A percentile compares a stretch with the other conserved stretches of the same genome.
Conservation (phyloP, 2,888 invertebrate species). For the Prenolepis imparis region DNA sequence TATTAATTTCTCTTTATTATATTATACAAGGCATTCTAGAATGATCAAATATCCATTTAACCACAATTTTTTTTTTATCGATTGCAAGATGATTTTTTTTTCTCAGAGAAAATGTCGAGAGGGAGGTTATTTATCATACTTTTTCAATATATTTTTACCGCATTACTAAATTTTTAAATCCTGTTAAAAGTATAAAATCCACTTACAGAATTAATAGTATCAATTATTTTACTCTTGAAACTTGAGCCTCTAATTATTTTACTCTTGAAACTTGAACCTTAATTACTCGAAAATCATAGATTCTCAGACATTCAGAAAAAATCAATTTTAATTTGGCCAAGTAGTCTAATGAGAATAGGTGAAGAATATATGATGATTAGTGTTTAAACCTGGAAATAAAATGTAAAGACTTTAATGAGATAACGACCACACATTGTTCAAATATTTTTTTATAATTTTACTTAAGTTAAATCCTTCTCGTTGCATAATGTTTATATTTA, state of each 20-base stretch:
- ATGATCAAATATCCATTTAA: neutral
- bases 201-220: neutral
- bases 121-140: neutral
- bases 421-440: neutral
- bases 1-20: neutral
- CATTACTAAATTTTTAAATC: neutral
- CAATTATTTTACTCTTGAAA: neutral
- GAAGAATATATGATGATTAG: neutral
- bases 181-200: neutral
- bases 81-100: neutral
- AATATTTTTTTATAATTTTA: neutral
- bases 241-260: neutral
- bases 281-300: neutral
- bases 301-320: neutral
- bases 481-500: neutral
- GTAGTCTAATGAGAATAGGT: neutral
- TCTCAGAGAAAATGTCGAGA: neutral
- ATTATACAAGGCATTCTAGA: neutral
- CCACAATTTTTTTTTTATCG: neutral
- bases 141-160: neutral
- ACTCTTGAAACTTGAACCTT: neutral
- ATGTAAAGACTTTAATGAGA: neutral
- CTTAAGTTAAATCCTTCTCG: neutral
- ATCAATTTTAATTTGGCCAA: neutral
- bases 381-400: neutral